Evolutionary conservation across 2,113 vertebrate species (phyloP).

Genomic region (Oncorhynchus gorbuscha): DNA sequence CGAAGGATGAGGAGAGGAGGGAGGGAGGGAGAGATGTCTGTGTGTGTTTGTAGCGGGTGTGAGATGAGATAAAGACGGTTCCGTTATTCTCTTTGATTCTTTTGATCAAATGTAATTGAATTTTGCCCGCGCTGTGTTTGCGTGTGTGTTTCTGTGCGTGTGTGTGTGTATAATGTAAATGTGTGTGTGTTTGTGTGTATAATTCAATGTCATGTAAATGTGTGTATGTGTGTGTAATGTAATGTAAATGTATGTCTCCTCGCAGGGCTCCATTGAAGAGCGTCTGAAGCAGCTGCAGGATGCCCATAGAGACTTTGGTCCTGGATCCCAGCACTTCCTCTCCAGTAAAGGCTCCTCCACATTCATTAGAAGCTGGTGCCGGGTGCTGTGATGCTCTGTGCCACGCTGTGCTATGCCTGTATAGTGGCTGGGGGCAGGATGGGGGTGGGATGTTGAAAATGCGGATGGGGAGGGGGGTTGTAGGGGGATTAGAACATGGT

Average conservation of each 20-base stretch:
- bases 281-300: constrained; percentile 96
- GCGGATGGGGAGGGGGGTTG: constrained; percentile 1
- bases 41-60: constrained; percentile 7
- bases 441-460: not conserved
- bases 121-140: not conserved
- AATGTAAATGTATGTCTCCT: not conserved
- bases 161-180: not conserved
- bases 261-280: constrained; percentile 87
- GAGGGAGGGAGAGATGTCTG: constrained; percentile 21
- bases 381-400: not conserved
- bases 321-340: constrained; percentile 96
- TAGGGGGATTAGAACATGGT: not conserved
- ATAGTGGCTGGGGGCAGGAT: not conserved
- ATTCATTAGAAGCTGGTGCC: constrained; percentile 44
- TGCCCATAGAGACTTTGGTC: constrained; percentile 95
- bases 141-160: not conserved
- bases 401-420: not conserved
- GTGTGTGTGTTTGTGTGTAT: not conserved
- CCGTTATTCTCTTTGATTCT: constrained; percentile 56
- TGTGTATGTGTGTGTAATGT: constrained; percentile 12
- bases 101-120: not conserved
- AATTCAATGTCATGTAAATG: not conserved
- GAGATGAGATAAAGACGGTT: constrained; percentile 23
- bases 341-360: constrained; percentile 81
- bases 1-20: not conserved